phyloP scores from a whole-genome alignment of 2,888 invertebrate genomes.

The Caenorhabditis japonica region DNA sequence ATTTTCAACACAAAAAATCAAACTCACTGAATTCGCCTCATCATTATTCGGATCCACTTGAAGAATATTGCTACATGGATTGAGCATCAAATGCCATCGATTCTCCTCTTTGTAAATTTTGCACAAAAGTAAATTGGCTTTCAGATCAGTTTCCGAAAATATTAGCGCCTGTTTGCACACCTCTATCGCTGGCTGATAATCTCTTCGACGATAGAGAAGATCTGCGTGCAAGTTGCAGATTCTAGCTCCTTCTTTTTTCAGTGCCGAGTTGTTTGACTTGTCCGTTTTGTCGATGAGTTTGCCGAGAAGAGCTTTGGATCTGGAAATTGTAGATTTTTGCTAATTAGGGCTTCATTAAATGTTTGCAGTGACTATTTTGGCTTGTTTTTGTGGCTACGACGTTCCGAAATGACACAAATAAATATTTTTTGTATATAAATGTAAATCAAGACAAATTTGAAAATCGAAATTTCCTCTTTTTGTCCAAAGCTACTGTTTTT shows the following conservation, averaged over 20 bases:
- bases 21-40: conserved; percentile 86
- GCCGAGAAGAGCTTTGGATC: conserved; percentile 66
- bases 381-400: too few relatives aligned
- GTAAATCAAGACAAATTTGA: too few relatives aligned
- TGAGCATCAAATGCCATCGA: conserved; percentile 85
- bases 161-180: conserved; percentile 90
- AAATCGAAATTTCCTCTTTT: too few relatives aligned
- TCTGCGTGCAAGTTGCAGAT: conserved; percentile 86
- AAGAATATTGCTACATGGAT: conserved; percentile 86
- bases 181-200: conserved; percentile 85
- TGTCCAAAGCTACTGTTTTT: too few relatives aligned
- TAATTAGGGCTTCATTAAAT: too few relatives aligned
- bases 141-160: conserved; percentile 85
- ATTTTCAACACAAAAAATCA: neutral
- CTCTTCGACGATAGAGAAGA: conserved; percentile 82
- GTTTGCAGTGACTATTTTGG: too few relatives aligned
- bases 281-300: conserved; percentile 59
- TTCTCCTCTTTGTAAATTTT: conserved; percentile 80
- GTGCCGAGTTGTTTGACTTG: conserved; percentile 75
- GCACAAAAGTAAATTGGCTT: conserved; percentile 79
- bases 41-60: conserved; percentile 90
- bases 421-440: too few relatives aligned
- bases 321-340: conserved; percentile 15
- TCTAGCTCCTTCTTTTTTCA: conserved; percentile 78
- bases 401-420: too few relatives aligned